These are phyloP conservation scores for Sogatella furcifera DNA, from an alignment of 1,140 invertebrate species.

Conservation along the genomic window DNA sequence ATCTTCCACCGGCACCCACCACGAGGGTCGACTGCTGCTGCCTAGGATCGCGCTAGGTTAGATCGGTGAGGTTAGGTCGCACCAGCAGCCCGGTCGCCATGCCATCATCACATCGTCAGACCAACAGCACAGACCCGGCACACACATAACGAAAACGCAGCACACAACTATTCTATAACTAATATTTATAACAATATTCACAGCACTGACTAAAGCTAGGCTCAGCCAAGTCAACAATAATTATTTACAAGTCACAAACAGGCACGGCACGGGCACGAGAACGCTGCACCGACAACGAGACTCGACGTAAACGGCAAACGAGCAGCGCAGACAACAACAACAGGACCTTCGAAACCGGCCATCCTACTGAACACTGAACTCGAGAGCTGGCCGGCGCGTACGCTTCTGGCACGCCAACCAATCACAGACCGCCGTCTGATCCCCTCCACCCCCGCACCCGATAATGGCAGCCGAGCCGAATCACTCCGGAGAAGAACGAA, in stretches of 20 bases:
- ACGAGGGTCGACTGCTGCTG: slow-evolving; percentile 21
- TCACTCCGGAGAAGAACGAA: slow-evolving; percentile 8
- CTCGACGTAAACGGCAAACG: slow-evolving; percentile 3
- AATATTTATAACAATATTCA: not conserved
- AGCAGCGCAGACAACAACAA: slow-evolving; percentile 1
- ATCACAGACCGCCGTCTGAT: slow-evolving; percentile 18
- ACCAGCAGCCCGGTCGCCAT: not conserved
- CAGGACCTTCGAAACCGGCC: slow-evolving; percentile 11
- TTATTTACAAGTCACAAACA: not conserved
- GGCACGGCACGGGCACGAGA: not conserved
- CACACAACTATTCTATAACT: not conserved
- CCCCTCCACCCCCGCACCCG: slow-evolving; percentile 17
- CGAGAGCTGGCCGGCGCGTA: slow-evolving; percentile 11
- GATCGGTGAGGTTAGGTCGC: slow-evolving; percentile 8
- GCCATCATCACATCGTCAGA: not conserved
- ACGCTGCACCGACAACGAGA: not conserved
- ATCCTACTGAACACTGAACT: slow-evolving; percentile 19
- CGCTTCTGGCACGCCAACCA: slow-evolving; percentile 18
- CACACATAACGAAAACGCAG: too few species aligned
- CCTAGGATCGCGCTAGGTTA: slow-evolving; percentile 14
- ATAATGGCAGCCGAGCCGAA: slow-evolving; percentile 17
- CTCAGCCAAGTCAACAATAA: not conserved
- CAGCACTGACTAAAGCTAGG: not conserved
- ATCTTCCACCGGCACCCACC: slow-evolving; percentile 49
- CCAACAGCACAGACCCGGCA: not conserved